Percentiles rank a stretch among this genome's conserved stretches.
Evolutionary conservation across 2,113 vertebrate species (phyloP).

Genomic region (Aldabrachelys gigantea): DNA sequence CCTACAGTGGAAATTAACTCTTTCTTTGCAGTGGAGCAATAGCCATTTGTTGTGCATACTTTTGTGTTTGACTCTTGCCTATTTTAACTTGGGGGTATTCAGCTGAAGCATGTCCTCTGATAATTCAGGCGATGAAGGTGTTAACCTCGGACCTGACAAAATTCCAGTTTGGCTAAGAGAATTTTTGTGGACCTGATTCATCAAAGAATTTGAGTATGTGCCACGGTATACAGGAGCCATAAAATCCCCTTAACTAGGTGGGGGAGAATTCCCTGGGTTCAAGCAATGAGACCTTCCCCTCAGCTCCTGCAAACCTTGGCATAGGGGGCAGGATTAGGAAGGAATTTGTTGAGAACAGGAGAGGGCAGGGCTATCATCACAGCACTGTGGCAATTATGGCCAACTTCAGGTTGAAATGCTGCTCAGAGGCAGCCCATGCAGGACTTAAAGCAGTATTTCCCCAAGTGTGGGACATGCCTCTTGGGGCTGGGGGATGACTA

Average conservation of each 20-base stretch:
- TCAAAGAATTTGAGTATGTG: background rate
- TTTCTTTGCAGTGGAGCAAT: background rate
- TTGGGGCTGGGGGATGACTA: background rate
- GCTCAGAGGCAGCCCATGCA: background rate
- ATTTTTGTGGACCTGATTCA: background rate
- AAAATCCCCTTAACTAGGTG: background rate
- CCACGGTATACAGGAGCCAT: background rate
- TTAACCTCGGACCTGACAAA: background rate
- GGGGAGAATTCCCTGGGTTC: background rate
- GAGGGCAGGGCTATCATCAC: background rate
- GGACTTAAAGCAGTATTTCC: background rate
- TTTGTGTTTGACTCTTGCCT: background rate
- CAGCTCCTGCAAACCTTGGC: background rate
- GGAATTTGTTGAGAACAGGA: background rate
- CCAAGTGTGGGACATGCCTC: background rate
- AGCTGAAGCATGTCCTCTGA: conserved; percentile 9
- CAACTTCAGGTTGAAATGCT: background rate
- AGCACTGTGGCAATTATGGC: background rate
- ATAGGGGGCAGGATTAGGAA: background rate
- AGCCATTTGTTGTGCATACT: background rate
- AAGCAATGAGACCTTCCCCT: background rate
- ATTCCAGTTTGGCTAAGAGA: background rate
- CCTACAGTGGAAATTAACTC: background rate
- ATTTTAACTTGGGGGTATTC: conserved; percentile 11
- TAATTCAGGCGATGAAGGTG: conserved; percentile 37